phyloP scores from a whole-genome alignment of 2,888 invertebrate genomes.

The Myopa tessellatipennis region DNA sequence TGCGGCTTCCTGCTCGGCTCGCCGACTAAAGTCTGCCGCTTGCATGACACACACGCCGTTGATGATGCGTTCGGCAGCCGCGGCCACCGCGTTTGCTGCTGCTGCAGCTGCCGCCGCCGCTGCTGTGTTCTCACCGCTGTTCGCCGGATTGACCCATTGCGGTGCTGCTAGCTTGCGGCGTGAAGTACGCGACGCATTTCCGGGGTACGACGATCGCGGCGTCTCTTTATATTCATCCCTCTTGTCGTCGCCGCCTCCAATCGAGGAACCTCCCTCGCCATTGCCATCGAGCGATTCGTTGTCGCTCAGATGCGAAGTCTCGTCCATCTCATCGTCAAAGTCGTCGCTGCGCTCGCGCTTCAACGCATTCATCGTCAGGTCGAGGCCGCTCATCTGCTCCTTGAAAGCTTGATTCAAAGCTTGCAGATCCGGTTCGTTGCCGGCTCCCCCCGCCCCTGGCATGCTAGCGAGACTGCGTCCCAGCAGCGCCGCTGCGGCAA shows the following conservation, averaged over 20 bases:
- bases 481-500: slow-evolving; percentile 76
- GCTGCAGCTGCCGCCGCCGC: slow-evolving; percentile 47
- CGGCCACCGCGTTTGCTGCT: slow-evolving; percentile 34
- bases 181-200: slow-evolving; percentile 70
- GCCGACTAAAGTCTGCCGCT: slow-evolving; percentile 76
- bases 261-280: slow-evolving; percentile 61
- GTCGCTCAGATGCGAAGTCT: slow-evolving; percentile 67
- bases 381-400: slow-evolving; percentile 86
- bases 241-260: slow-evolving; percentile 54
- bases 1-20: slow-evolving; percentile 77
- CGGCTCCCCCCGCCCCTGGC: slow-evolving; percentile 80
- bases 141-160: slow-evolving; percentile 94
- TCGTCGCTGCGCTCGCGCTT: slow-evolving; percentile 76
- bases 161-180: slow-evolving; percentile 95
- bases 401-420: slow-evolving; percentile 74
- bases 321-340: slow-evolving; percentile 77
- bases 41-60: slow-evolving; percentile 94
- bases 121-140: slow-evolving; percentile 68
- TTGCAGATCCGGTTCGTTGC: slow-evolving; percentile 70
- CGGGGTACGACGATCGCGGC: slow-evolving; percentile 53
- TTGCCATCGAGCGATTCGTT: slow-evolving; percentile 60
- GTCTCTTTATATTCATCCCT: slow-evolving; percentile 49
- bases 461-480: slow-evolving; percentile 73
- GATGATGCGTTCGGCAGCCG: slow-evolving; percentile 77
- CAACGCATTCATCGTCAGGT: slow-evolving; percentile 85